Conservation (phyloP, 2,113 vertebrate genomes). For the Grus americana region DNA sequence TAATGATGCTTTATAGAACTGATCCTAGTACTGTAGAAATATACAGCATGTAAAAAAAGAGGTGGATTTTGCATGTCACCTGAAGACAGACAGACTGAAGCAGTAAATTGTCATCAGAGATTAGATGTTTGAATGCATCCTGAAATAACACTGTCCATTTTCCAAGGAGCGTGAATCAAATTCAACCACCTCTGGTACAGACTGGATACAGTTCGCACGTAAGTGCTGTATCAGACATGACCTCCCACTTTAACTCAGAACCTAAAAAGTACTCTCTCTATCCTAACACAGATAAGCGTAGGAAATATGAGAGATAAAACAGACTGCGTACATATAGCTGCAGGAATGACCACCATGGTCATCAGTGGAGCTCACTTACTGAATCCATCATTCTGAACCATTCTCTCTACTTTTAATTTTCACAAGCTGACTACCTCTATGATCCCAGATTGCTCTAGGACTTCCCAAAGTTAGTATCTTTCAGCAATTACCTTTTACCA, state of each 20-base stretch:
- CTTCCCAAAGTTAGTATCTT: neutral
- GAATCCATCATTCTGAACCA: neutral
- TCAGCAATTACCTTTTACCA: neutral
- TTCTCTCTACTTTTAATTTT: neutral
- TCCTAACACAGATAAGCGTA: neutral
- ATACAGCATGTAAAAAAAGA: neutral
- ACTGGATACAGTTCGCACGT: accelerated
- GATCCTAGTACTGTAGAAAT: neutral
- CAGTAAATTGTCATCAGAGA: neutral
- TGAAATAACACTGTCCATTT: neutral
- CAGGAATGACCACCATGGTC: neutral
- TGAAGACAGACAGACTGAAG: neutral
- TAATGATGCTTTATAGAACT: neutral
- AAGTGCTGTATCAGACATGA: neutral
- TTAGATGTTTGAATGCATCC: neutral
- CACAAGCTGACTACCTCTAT: neutral
- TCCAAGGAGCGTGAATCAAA: neutral
- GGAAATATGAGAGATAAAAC: neutral
- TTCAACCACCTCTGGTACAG: neutral
- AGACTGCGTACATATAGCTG: neutral
- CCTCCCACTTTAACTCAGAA: neutral
- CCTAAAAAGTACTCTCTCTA: neutral
- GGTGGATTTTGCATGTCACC: neutral
- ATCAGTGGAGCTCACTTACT: neutral
- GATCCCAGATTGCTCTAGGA: neutral